phyloP scores from a whole-genome alignment of 2,797 vertebrate species.

The Sciurus vulgaris region DNA sequence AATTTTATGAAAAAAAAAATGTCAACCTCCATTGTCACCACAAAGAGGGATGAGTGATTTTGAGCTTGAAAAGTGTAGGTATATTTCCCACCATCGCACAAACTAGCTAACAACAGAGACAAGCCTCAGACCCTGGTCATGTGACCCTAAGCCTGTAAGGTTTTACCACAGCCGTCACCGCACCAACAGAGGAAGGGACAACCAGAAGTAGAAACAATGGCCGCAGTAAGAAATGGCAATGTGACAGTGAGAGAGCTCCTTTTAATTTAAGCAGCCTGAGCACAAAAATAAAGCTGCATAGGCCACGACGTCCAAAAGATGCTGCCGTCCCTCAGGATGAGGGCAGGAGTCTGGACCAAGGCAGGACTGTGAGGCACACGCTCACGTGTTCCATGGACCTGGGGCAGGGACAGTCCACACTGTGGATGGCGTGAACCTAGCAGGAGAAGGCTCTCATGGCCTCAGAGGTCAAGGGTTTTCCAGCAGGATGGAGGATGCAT shows the following conservation, averaged over 20 bases:
- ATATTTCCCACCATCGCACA: not conserved
- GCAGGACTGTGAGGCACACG: not conserved
- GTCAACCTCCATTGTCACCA: not conserved
- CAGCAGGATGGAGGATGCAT: not conserved
- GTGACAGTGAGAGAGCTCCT: not conserved
- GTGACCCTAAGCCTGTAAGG: not conserved
- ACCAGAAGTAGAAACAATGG: not conserved
- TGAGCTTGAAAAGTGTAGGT: not conserved
- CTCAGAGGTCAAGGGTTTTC: not conserved
- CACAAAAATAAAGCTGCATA: not conserved
- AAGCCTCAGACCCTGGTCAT: too few species aligned
- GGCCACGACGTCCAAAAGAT: not conserved
- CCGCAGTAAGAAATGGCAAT: not conserved
- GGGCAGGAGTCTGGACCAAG: not conserved
- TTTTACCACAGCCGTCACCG: not conserved
- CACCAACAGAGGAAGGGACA: not conserved
- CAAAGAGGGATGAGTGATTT: not conserved
- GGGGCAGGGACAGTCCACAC: not conserved
- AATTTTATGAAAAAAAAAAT: not conserved
- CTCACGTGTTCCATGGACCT: too few species aligned
- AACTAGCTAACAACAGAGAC: not conserved
- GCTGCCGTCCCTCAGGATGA: not conserved
- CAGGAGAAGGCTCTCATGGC: not conserved
- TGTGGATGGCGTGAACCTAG: too few species aligned
- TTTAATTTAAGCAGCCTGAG: not conserved